Base-by-base conservation (phyloP, 2,113 vertebrate genomes). In the Piaya cayana region DNA sequence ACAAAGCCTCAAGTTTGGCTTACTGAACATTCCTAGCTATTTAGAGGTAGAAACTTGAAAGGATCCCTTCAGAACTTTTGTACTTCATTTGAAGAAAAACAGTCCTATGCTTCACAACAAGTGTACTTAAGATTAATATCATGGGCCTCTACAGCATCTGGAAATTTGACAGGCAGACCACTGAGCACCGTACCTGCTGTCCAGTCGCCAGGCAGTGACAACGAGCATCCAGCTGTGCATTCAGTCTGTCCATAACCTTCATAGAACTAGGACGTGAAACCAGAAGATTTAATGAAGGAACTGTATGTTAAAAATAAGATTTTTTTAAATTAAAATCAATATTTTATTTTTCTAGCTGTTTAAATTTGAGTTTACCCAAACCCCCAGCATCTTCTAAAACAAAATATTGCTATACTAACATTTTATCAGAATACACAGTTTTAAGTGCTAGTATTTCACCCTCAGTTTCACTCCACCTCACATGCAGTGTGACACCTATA, bases 221-320 rank as follows among this genome's bases (percentile, higher is more conserved):
- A 97, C 18, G 97, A 97, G 82, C 99, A 99, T 8, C 99, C 99
- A 25, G 99, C 99, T 22, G 99, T 98, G 50, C 99, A 99, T 96
- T 99, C 99, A 3, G 99, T 99, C 98, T 99, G 99, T 39, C 99
- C 99, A 6, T 99, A 99, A n/a, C 99, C 99, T 98, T 99, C 99
- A 77, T 99, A 99, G 95, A 99, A 99, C 99, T 99, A 88, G 39
- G 71, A 91, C 25, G 5, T n/a, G 18, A 96, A 93, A 91, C 12
- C 43, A 45, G 43, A 45, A 45, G 43, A 45, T 45, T 45, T 45
- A 45, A 45, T 45, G 43, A 45, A 45, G 43, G 18, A 45, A 45
- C 43, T 45, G 43, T 45, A 45, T 45, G 43, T 45, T 45, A 8
- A 45, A 45, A 45, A 45, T 45, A 45, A 45, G 43, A 45, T 18